A percentile compares a stretch with the other conserved stretches of the same genome.
Evolutionary conservation across 2,113 vertebrate genomes (phyloP).

Genomic region (Platysteira castanea): DNA sequence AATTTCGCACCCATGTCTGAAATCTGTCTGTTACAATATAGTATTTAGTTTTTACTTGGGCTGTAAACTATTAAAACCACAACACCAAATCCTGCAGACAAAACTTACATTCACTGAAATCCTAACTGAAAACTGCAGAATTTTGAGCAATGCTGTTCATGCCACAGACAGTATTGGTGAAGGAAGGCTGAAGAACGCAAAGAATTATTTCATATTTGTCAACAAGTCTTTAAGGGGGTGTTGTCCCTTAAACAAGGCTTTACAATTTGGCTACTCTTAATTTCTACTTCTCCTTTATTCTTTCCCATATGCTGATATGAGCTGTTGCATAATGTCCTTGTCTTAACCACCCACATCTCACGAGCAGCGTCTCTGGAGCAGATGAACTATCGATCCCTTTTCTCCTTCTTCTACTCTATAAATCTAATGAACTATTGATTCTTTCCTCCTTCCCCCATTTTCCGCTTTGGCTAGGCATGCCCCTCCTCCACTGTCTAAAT

Average conservation of each 20-base stretch:
- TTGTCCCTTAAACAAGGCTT: neutral
- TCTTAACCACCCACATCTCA: neutral
- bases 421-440: slow-evolving; percentile 35
- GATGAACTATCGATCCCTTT: neutral
- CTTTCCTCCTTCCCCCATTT: neutral
- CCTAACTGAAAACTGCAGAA: neutral
- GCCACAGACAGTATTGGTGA: neutral
- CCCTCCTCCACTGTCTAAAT: neutral
- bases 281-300: neutral
- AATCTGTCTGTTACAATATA: neutral
- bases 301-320: neutral
- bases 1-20: neutral
- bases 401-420: neutral
- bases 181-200: neutral
- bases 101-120: slow-evolving; percentile 20
- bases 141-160: neutral
- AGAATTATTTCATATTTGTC: neutral
- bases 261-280: neutral
- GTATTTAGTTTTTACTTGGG: slow-evolving; percentile 18
- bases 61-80: slow-evolving; percentile 36
- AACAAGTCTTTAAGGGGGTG: neutral
- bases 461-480: neutral
- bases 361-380: neutral
- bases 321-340: neutral
- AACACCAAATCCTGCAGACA: neutral